These are phyloP conservation scores for Calameuta pallipes DNA, from an alignment of 2,888 invertebrate species.

Conservation along the genomic window DNA sequence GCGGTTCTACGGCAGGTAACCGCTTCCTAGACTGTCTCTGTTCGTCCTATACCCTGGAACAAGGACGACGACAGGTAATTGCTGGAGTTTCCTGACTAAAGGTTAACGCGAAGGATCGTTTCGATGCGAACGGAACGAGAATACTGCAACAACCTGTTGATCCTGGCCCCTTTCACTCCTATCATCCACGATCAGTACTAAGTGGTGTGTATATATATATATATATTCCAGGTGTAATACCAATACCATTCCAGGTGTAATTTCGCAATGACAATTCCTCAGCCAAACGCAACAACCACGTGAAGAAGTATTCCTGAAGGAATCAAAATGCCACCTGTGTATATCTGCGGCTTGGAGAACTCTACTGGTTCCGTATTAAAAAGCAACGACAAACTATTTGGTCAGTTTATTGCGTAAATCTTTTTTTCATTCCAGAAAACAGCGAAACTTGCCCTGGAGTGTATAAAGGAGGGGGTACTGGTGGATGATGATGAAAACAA, in stretches of 20 bases:
- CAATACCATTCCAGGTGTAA: background rate
- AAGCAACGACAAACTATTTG: background rate
- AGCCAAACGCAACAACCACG: background rate
- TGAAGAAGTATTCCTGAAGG: background rate
- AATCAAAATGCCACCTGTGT: background rate
- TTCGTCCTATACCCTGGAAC: conserved; percentile 5
- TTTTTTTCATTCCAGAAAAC: background rate
- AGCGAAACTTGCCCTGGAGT: background rate
- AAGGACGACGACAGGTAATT: conserved; percentile 13
- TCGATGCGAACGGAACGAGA: conserved; percentile 34
- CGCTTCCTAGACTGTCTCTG: background rate
- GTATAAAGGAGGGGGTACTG: background rate
- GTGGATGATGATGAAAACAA: background rate
- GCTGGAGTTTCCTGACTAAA: conserved; percentile 25
- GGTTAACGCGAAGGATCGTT: conserved; percentile 33
- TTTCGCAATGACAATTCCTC: background rate
- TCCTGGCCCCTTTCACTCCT: conserved; percentile 46
- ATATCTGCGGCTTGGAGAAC: background rate
- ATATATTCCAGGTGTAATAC: background rate
- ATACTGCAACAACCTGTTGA: conserved; percentile 44
- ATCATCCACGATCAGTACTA: background rate
- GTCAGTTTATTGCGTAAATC: background rate
- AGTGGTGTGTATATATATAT: background rate
- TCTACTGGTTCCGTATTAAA: background rate
- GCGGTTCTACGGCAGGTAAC: background rate